Conservation (phyloP, 2,888 invertebrate species). For the Napeogenes inachia region DNA sequence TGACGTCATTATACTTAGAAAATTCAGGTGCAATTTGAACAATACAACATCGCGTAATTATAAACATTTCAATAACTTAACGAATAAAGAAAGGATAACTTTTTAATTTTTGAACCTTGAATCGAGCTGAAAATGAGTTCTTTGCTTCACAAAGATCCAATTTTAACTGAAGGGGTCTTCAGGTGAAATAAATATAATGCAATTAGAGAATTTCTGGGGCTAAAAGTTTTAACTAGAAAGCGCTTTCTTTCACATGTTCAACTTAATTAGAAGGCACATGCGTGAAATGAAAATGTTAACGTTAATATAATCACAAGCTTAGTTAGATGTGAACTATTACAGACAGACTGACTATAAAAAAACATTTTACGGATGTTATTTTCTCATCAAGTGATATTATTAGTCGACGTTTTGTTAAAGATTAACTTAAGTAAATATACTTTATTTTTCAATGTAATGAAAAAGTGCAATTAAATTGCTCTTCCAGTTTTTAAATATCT, state of each 20-base stretch:
- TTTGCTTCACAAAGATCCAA: slow-evolving; percentile 69
- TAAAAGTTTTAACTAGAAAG: slow-evolving; percentile 8
- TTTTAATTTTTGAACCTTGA: slow-evolving; percentile 33
- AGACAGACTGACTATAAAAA: too few species aligned
- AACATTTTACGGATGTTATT: too few species aligned
- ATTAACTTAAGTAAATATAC: too few species aligned
- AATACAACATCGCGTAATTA: neutral
- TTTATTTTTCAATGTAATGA: too few species aligned
- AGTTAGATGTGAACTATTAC: too few species aligned
- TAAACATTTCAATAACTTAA: neutral
- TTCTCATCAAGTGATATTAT: too few species aligned
- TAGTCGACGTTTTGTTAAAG: too few species aligned
- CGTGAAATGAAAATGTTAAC: too few species aligned
- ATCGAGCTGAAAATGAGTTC: slow-evolving; percentile 62
- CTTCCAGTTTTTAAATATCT: slow-evolving; percentile 42
- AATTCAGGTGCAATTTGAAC: neutral
- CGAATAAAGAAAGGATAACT: slow-evolving; percentile 35
- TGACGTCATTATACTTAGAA: neutral
- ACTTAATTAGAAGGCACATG: too few species aligned
- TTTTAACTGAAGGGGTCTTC: slow-evolving; percentile 60
- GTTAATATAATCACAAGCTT: too few species aligned
- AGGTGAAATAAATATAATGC: slow-evolving; percentile 72
- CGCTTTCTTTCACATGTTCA: too few species aligned
- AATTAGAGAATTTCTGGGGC: slow-evolving; percentile 54
- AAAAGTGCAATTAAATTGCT: slow-evolving; percentile 25